Conservation (phyloP, 2,113 vertebrate species). For the Thomomys bottae region DNA sequence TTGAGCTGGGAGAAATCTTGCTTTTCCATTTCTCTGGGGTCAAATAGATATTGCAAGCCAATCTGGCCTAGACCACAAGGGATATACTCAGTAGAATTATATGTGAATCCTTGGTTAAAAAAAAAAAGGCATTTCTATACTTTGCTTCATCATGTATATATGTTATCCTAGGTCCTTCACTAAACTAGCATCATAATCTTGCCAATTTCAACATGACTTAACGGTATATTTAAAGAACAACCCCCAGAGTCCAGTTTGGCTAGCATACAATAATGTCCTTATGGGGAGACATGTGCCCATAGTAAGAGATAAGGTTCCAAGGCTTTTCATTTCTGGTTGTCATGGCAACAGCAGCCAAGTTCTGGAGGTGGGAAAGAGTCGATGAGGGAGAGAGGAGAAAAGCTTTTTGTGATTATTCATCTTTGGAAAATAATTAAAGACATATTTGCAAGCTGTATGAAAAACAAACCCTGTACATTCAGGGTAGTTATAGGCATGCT, state of each 20-base stretch:
- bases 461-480: not conserved
- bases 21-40: slow-evolving; percentile 7
- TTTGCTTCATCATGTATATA: not conserved
- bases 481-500: not conserved
- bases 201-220: slow-evolving; percentile 55
- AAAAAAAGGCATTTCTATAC: not conserved
- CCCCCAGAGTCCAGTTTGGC: slow-evolving; percentile 54
- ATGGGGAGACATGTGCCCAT: slow-evolving; percentile 43
- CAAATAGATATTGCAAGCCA: not conserved
- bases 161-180: slow-evolving; percentile 22
- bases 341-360: slow-evolving; percentile 49
- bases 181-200: slow-evolving; percentile 14
- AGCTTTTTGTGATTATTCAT: slow-evolving; percentile 34
- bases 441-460: not conserved
- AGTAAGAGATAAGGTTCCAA: slow-evolving; percentile 59
- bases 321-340: slow-evolving; percentile 52
- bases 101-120: not conserved
- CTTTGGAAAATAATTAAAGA: slow-evolving; percentile 46
- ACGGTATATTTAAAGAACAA: slow-evolving; percentile 65
- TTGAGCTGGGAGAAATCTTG: not conserved
- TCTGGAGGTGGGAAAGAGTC: slow-evolving; percentile 49
- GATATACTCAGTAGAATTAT: not conserved
- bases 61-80: not conserved
- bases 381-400: slow-evolving; percentile 22
- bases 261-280: slow-evolving; percentile 47